Evolutionary conservation across 2,888 invertebrate species (phyloP).

Genomic region (Calliphora vomitoria): DNA sequence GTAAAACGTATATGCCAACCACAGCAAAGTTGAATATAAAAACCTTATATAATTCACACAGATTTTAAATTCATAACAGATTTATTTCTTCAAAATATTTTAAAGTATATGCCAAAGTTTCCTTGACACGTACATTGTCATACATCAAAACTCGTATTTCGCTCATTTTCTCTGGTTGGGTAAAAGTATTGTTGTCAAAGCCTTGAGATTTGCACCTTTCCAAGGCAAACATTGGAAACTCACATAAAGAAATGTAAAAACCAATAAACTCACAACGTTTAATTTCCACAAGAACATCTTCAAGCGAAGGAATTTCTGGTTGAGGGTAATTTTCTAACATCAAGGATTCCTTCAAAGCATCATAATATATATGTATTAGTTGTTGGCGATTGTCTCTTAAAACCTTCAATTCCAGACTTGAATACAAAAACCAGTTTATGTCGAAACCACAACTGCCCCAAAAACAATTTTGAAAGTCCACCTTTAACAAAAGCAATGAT

Average conservation of each 20-base stretch:
- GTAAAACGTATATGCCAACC: too few species aligned
- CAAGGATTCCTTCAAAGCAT: conserved; percentile 76
- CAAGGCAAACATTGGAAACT: conserved; percentile 79
- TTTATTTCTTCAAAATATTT: conserved; percentile 78
- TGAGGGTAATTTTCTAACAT: conserved; percentile 48
- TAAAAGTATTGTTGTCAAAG: conserved; percentile 76
- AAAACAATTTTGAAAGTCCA: conserved; percentile 82
- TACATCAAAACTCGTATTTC: conserved; percentile 78
- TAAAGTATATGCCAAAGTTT: conserved; percentile 77
- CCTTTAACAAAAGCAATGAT: conserved; percentile 71
- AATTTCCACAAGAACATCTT: conserved; percentile 78
- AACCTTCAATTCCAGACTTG: conserved; percentile 80
- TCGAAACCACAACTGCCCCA: conserved; percentile 82
- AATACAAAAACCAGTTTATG: conserved; percentile 81
- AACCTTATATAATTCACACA: too few species aligned
- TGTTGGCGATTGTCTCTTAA: conserved; percentile 76
- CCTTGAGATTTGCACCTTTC: conserved; percentile 75
- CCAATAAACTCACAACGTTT: conserved; percentile 78
- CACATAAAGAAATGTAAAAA: conserved; percentile 78
- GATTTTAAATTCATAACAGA: conserved; percentile 73
- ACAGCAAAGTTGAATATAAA: too few species aligned
- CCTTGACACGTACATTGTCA: conserved; percentile 76
- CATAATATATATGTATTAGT: conserved; percentile 78
- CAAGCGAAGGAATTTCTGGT: conserved; percentile 75
- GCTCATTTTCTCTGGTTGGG: conserved; percentile 73